A percentile compares a stretch with the other conserved stretches of the same genome.
These are phyloP conservation scores for Lophius americanus DNA, from an alignment of 2,797 vertebrate genomes.

Conservation along the genomic window DNA sequence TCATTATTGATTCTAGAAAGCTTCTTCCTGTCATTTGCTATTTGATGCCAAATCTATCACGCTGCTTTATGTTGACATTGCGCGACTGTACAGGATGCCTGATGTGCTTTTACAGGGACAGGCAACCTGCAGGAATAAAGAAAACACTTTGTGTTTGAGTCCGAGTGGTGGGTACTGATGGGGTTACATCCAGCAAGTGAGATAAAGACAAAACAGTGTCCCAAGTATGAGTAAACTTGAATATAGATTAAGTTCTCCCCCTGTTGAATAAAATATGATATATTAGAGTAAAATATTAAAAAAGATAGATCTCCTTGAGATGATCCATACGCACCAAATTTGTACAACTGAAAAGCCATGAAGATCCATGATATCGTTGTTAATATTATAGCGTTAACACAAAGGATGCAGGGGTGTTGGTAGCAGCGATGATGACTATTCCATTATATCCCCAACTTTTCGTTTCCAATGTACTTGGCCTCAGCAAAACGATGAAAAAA, in stretches of 20 bases:
- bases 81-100: slow-evolving; percentile 45
- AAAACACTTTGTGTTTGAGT: slow-evolving; percentile 55
- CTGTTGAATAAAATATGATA: no score
- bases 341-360: no score
- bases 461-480: neutral
- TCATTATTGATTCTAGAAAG: slow-evolving; percentile 21
- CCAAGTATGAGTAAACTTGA: neutral
- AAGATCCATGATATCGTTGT: no score
- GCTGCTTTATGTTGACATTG: slow-evolving; percentile 50
- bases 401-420: no score
- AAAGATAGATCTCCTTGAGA: slow-evolving; percentile 1
- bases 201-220: slow-evolving; percentile 41
- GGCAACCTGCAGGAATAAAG: slow-evolving; percentile 50
- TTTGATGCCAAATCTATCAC: slow-evolving; percentile 21
- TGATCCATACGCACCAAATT: slow-evolving; percentile 4
- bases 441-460: no score
- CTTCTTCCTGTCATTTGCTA: slow-evolving; percentile 24
- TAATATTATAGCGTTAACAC: no score
- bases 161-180: slow-evolving; percentile 31
- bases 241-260: no score
- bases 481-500: neutral
- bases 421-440: no score
- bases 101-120: slow-evolving; percentile 53
- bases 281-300: no score
- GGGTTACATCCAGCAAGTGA: slow-evolving; percentile 47